These are phyloP conservation scores for Coelogynopora nodosa DNA, from an alignment of 2,888 invertebrate genomes.

Conservation along the genomic window DNA sequence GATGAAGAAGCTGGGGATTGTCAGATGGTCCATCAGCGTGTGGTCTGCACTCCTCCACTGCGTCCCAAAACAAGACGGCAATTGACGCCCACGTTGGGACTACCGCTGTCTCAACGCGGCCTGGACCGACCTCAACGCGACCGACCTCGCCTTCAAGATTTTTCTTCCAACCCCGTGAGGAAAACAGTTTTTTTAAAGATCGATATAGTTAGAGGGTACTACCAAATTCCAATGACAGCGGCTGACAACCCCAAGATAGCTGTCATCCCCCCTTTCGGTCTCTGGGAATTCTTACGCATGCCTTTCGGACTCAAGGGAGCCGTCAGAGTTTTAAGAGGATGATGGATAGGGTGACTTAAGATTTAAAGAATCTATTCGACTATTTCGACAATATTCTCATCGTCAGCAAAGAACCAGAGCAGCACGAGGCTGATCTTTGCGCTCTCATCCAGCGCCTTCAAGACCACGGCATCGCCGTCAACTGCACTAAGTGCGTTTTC, in stretches of 20 bases:
- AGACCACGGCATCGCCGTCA: background rate
- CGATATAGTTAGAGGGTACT: slow-evolving; percentile 47
- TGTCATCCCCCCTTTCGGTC: slow-evolving; percentile 39
- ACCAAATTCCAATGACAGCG: slow-evolving; percentile 40
- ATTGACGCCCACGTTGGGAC: background rate
- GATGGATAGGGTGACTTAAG: no score
- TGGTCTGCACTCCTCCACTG: background rate
- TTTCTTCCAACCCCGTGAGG: background rate
- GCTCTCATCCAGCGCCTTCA: slow-evolving; percentile 45
- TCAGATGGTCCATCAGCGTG: background rate
- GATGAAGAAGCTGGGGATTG: background rate
- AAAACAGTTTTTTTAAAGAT: slow-evolving; percentile 45
- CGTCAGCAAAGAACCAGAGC: no score
- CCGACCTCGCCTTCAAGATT: background rate
- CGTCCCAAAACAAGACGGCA: background rate
- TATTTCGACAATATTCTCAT: no score
- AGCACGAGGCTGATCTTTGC: background rate
- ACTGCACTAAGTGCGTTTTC: background rate
- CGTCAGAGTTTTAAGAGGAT: slow-evolving; percentile 42
- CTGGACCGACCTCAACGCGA: background rate
- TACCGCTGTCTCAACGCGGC: background rate
- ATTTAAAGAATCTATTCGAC: background rate
- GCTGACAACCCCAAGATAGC: slow-evolving; percentile 37
- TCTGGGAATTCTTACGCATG: slow-evolving; percentile 41
- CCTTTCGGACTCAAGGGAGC: slow-evolving; percentile 45